Percentiles rank a stretch among this genome's conserved stretches.
Conservation (phyloP, 2,888 invertebrate genomes). For the Andricus curvator region DNA sequence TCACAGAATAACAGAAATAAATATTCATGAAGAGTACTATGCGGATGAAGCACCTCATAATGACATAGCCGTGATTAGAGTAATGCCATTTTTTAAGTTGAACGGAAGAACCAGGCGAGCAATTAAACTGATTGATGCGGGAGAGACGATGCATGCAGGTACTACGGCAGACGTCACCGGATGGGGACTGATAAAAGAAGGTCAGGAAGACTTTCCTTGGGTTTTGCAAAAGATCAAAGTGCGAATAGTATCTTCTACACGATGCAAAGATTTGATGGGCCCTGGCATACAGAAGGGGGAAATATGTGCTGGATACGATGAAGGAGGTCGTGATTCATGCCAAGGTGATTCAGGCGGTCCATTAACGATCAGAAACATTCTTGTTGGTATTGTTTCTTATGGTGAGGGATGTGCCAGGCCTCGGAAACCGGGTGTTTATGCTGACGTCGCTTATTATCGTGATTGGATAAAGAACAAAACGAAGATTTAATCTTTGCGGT, state of each 20-base stretch:
- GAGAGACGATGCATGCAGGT: background rate
- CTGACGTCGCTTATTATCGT: slow-evolving; percentile 80
- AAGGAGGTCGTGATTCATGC: slow-evolving; percentile 79
- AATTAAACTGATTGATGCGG: background rate
- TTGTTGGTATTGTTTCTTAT: slow-evolving; percentile 71
- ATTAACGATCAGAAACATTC: slow-evolving; percentile 55
- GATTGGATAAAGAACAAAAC: slow-evolving; percentile 70
- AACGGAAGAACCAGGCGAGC: slow-evolving; percentile 63
- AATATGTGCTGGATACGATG: slow-evolving; percentile 81
- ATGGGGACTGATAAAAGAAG: slow-evolving; percentile 61
- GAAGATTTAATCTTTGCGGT: background rate
- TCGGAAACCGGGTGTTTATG: slow-evolving; percentile 76
- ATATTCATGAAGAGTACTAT: slow-evolving; percentile 79
- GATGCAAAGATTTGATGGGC: slow-evolving; percentile 71
- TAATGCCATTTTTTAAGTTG: slow-evolving; percentile 78
- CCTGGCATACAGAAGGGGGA: slow-evolving; percentile 77
- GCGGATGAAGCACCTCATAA: slow-evolving; percentile 57
- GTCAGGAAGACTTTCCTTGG: background rate
- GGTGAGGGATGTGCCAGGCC: slow-evolving; percentile 80
- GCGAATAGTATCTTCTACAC: slow-evolving; percentile 79
- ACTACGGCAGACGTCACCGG: slow-evolving; percentile 55
- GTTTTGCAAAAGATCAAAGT: slow-evolving; percentile 79
- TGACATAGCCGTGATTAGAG: slow-evolving; percentile 81
- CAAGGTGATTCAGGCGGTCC: slow-evolving; percentile 65
- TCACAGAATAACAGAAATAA: slow-evolving; percentile 74